phyloP scores from a whole-genome alignment of 2,888 invertebrate species.

The Oegoconia quadripuncta region DNA sequence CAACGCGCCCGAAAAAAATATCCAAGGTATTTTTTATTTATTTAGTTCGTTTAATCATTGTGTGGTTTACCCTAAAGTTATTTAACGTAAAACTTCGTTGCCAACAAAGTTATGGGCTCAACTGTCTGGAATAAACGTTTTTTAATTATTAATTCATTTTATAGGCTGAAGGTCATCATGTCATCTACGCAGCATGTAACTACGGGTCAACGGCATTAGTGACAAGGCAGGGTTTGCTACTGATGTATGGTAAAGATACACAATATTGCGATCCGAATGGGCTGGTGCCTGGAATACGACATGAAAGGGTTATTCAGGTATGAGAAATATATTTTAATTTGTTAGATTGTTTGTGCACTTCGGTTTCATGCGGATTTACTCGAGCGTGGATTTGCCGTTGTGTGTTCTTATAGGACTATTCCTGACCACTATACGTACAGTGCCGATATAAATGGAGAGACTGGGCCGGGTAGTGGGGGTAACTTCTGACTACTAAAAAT shows the following conservation, averaged over 20 bases:
- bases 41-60: too few relatives aligned
- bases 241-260: constrained; percentile 97
- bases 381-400: too few relatives aligned
- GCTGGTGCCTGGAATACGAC: constrained; percentile 86
- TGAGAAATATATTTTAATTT: constrained; percentile 3
- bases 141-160: neutral
- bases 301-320: constrained; percentile 84
- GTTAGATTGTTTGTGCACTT: neutral
- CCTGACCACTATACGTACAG: too few relatives aligned
- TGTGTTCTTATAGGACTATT: too few relatives aligned
- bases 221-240: constrained; percentile 91
- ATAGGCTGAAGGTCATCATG: constrained; percentile 86
- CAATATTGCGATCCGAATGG: constrained; percentile 88
- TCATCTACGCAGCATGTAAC: constrained; percentile 93
- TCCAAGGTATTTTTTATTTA: constrained; percentile 80
- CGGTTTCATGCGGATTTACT: too few relatives aligned
- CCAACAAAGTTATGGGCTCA: too few relatives aligned
- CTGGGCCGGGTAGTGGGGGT: too few relatives aligned
- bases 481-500: too few relatives aligned
- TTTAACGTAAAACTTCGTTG: too few relatives aligned
- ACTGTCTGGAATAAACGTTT: too few relatives aligned
- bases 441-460: too few relatives aligned
- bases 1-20: constrained; percentile 95
- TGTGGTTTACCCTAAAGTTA: too few relatives aligned
- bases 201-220: constrained; percentile 96